Conservation (phyloP, 2,797 vertebrate species). For the Paramormyrops hopkinsi region DNA sequence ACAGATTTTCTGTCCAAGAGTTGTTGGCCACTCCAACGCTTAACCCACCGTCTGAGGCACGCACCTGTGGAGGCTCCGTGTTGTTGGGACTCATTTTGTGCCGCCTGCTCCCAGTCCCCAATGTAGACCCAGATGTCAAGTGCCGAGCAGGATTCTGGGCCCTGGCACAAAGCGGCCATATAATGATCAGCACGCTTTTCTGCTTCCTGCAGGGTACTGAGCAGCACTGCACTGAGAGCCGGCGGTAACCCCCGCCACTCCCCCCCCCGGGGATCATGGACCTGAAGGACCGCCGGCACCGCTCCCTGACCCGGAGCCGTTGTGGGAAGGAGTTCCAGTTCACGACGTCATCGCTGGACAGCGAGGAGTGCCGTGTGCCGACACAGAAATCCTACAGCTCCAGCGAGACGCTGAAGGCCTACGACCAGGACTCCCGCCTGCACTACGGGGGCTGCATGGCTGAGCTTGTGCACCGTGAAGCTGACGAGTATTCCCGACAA, state of each 20-base stretch:
- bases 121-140: neutral
- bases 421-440: slow-evolving; percentile 89
- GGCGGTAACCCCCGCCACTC: neutral
- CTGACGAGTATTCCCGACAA: slow-evolving; percentile 91
- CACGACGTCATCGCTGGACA: slow-evolving; percentile 83
- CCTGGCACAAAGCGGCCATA: neutral
- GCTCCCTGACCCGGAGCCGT: slow-evolving; percentile 80
- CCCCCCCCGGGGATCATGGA: slow-evolving; percentile 66
- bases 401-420: slow-evolving; percentile 93
- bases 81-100: neutral
- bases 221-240: slow-evolving; percentile 11
- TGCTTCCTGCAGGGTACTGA: slow-evolving; percentile 12
- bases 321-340: slow-evolving; percentile 87
- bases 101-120: neutral
- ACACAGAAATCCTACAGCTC: slow-evolving; percentile 98
- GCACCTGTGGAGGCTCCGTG: neutral
- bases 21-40: neutral
- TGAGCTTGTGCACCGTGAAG: slow-evolving; percentile 90
- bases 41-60: neutral
- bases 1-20: neutral
- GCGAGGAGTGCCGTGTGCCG: slow-evolving; percentile 86
- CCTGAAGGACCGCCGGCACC: slow-evolving; percentile 84
- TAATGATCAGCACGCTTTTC: neutral
- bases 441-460: slow-evolving; percentile 86
- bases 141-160: no score